Evolutionary conservation across 2,888 invertebrate genomes (phyloP).

Genomic region (Drosophila picticornis): DNA sequence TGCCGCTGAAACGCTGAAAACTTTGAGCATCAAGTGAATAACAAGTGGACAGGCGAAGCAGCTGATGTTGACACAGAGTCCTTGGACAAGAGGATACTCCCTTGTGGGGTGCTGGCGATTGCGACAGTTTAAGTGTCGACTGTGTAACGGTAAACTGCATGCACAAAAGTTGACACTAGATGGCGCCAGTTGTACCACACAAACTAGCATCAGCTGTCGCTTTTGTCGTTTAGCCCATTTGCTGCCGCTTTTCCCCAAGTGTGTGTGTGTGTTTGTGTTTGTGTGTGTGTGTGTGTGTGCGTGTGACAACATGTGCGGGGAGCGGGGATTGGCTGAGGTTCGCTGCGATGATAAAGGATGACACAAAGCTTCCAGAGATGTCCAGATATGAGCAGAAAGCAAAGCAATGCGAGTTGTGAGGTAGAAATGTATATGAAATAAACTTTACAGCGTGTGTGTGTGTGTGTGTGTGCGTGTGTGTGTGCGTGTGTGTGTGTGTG

Average conservation of each 20-base stretch:
- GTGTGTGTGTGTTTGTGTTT: conserved; percentile 8
- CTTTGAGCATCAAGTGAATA: conserved; percentile 71
- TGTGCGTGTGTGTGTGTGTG: background rate
- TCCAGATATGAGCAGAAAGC: conserved; percentile 10
- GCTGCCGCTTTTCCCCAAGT: conserved; percentile 2
- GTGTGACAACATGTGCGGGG: conserved; percentile 27
- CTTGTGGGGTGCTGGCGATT: background rate
- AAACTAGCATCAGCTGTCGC: conserved; percentile 51
- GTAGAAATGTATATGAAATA: background rate
- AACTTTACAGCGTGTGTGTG: background rate
- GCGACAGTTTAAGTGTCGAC: conserved; percentile 56
- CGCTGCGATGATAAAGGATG: conserved; percentile 29
- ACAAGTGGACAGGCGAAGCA: conserved; percentile 64
- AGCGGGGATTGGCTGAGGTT: too few relatives aligned
- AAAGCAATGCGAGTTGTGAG: background rate
- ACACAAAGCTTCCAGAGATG: conserved; percentile 27
- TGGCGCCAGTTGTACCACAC: conserved; percentile 54
- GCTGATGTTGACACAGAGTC: conserved; percentile 67
- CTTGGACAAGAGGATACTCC: background rate
- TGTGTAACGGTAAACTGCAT: conserved; percentile 65
- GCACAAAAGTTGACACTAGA: conserved; percentile 64
- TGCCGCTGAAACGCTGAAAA: conserved; percentile 53
- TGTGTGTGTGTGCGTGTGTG: background rate
- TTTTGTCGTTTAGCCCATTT: background rate
- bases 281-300: background rate